Conservation (phyloP, 2,888 invertebrate species). For the Mechanitis messenoides region DNA sequence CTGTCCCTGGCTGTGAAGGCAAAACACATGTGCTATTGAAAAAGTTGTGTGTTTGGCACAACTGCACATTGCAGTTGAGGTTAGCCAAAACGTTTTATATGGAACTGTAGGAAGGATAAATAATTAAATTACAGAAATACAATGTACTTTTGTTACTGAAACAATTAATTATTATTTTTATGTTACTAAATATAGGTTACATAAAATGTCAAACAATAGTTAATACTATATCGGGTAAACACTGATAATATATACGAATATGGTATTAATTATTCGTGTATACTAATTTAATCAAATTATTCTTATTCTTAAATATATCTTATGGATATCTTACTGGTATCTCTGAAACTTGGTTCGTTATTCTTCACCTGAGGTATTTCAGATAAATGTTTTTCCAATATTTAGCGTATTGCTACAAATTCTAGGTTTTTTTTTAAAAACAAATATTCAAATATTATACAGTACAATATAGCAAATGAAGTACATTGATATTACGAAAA, state of each 20-base stretch:
- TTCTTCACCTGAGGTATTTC: no score
- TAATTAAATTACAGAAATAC: conserved; percentile 3
- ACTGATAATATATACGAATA: no score
- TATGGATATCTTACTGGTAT: not conserved
- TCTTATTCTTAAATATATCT: no score
- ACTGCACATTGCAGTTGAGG: conserved; percentile 4
- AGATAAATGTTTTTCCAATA: no score
- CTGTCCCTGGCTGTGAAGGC: not conserved
- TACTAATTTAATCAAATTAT: no score
- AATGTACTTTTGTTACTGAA: conserved; percentile 1
- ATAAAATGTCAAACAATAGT: no score
- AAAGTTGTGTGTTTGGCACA: conserved; percentile 5
- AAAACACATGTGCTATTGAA: conserved; percentile 6
- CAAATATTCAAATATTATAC: not conserved
- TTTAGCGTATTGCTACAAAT: no score
- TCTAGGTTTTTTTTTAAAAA: not conserved
- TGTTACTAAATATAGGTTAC: not conserved
- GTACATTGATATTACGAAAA: conserved; percentile 24
- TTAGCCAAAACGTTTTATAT: conserved; percentile 7
- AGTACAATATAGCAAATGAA: not conserved
- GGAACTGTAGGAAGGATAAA: not conserved
- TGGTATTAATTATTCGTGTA: no score
- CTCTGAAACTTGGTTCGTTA: conserved; percentile 4
- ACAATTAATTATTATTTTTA: not conserved
- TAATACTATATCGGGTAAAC: no score